Base-by-base conservation (phyloP, 2,797 vertebrate genomes). In the Onychomys torridus region DNA sequence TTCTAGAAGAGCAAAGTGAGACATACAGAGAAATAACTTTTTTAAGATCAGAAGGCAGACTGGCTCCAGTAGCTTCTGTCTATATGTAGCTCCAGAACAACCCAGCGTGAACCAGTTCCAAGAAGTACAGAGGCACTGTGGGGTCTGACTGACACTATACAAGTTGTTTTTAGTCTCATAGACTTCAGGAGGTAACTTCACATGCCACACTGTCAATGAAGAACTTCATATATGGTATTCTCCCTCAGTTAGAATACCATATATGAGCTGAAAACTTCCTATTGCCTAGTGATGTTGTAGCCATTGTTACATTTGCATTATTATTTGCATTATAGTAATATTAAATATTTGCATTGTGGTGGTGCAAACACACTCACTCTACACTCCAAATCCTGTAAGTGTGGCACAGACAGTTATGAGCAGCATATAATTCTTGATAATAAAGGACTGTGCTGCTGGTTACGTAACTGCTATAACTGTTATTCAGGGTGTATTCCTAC, bases 81-180 rank as follows among this genome's bases (percentile, higher is more conserved):
- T 69, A 37, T 8, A 0, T 59, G 63, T 37, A 89, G 77, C 61
- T 95, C 81, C n/a, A 92, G 75, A 88, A 63, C 81, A 95, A 96
- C 8, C 9, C 10, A 65, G 83, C 29, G 76, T 0, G 85, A 82
- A 91, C 9, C 16, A 40, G 43, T 55, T 91, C 73, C 61, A 89
- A 76, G 21, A 90, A 93, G 71, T 52, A 76, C 27, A 84, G 34
- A 77, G 77, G 78, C 23, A 55, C 59, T 76, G 57, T 49, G 63
- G 12, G 6, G 67, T 78, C 61, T 89, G 52, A 7, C 6, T 76
- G 57, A 63, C 78, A 86, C 94, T 34, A 32, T 5, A 67, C 32
- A 79, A 86, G 57, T 3, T 78, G 34, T 43, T 85, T 65, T 76
- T 8, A 21, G 55, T 63, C 37, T 65, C 81, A 65, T 2, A 92